Percentiles rank a stretch among this genome's conserved stretches.
phyloP scores from a whole-genome alignment of 2,113 vertebrate species.

The Lophotis ruficrista region DNA sequence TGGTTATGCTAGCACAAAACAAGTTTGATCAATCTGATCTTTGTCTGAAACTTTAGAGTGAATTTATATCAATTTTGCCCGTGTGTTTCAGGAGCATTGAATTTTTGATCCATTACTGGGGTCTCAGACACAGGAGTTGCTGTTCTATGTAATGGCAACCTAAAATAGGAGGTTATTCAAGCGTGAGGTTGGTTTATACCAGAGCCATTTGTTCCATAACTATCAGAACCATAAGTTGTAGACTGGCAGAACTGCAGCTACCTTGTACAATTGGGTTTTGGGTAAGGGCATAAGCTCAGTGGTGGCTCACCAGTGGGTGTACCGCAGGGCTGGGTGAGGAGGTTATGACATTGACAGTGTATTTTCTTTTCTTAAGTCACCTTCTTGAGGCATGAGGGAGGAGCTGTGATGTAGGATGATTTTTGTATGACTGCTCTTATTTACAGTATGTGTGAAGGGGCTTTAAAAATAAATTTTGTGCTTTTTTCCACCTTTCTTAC shows the following conservation, averaged over 20 bases:
- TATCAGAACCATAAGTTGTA: rapidly evolving
- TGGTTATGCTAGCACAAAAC: not conserved
- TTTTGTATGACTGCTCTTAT: not conserved
- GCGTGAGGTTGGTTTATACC: not conserved
- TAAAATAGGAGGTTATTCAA: not conserved
- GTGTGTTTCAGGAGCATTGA: not conserved
- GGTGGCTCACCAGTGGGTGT: not conserved
- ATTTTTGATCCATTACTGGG: not conserved
- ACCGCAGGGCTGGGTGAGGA: not conserved
- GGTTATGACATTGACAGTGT: not conserved
- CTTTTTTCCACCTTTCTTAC: not conserved
- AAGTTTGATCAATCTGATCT: not conserved
- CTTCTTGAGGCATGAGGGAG: not conserved
- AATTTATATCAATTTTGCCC: not conserved
- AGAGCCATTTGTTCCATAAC: not conserved
- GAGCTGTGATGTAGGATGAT: not conserved
- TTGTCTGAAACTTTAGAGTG: not conserved
- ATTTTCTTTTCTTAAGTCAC: not conserved
- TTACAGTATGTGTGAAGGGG: not conserved
- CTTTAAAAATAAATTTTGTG: not conserved
- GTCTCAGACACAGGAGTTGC: rapidly evolving
- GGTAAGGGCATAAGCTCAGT: not conserved
- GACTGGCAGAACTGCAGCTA: not conserved
- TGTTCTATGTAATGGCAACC: rapidly evolving
- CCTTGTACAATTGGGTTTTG: not conserved